Conservation (phyloP, 2,888 invertebrate genomes). For the Rugalucina vietnamica region DNA sequence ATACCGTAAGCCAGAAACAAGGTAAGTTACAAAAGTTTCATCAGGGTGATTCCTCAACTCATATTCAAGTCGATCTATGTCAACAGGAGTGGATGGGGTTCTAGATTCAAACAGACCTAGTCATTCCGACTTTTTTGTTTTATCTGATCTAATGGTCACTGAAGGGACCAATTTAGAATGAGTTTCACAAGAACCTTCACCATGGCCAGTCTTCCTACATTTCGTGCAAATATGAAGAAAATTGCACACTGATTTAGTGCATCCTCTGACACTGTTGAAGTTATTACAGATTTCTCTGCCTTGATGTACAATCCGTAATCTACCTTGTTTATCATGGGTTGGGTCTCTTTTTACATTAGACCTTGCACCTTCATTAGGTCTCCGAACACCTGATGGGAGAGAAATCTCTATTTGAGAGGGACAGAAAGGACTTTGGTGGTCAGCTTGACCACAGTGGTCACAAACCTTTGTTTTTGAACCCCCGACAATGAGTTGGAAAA, state of each 20-base stretch:
- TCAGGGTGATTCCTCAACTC: no score
- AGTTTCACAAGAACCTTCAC: not conserved
- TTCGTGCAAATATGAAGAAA: not conserved
- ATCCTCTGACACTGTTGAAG: not conserved
- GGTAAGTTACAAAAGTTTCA: not conserved
- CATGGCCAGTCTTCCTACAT: not conserved
- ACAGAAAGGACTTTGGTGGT: not conserved
- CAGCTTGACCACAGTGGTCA: not conserved
- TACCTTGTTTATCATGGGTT: not conserved
- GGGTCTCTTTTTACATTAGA: not conserved
- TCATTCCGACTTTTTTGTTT: no score
- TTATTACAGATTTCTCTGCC: not conserved
- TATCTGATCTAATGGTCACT: no score
- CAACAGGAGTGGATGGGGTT: no score
- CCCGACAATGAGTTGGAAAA: not conserved
- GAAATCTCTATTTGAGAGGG: not conserved
- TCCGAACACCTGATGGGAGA: not conserved
- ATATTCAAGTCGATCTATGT: not conserved
- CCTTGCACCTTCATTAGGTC: not conserved
- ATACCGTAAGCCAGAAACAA: not conserved
- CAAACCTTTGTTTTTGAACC: not conserved
- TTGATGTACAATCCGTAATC: not conserved
- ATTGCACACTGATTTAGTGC: not conserved
- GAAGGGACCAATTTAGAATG: not conserved
- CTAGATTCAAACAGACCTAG: no score